phyloP scores from a whole-genome alignment of 1,140 invertebrate species.

The Temnothorax longispinosus region DNA sequence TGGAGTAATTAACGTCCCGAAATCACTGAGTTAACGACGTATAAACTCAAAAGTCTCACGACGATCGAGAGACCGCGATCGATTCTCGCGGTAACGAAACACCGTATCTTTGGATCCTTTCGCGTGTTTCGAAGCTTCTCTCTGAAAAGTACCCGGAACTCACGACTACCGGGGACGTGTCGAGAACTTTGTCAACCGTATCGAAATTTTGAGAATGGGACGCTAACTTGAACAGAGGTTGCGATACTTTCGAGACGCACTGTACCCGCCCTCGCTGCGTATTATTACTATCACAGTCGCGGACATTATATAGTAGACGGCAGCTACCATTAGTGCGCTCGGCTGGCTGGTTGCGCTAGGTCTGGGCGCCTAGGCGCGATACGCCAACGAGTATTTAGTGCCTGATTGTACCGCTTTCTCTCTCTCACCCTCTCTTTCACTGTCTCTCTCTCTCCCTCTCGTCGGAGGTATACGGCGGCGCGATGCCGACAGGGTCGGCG shows the following conservation, averaged over 20 bases:
- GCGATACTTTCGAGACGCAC: constrained; percentile 46
- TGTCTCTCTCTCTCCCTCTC: neutral
- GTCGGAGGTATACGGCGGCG: constrained; percentile 16
- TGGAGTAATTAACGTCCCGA: neutral
- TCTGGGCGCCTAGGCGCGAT: constrained; percentile 57
- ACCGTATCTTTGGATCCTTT: neutral
- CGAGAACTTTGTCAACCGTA: neutral
- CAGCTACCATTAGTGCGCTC: constrained; percentile 57
- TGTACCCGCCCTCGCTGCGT: constrained; percentile 53
- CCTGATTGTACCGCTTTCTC: constrained; percentile 57
- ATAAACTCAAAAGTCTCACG: neutral
- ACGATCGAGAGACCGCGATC: neutral
- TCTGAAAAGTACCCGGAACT: neutral
- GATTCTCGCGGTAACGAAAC: neutral
- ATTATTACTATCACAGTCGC: constrained; percentile 60
- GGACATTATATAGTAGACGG: constrained; percentile 59
- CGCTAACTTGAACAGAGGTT: neutral
- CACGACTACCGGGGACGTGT: neutral
- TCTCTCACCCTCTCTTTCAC: neutral
- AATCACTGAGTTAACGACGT: neutral
- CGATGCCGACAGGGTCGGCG: constrained; percentile 7
- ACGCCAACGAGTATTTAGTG: constrained; percentile 70
- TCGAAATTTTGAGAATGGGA: neutral
- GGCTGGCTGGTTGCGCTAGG: constrained; percentile 53
- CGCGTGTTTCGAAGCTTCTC: neutral